A percentile compares a stretch with the other conserved stretches of the same genome.
Evolutionary conservation across 2,888 invertebrate species (phyloP).

Genomic region (Bunonema sp.): DNA sequence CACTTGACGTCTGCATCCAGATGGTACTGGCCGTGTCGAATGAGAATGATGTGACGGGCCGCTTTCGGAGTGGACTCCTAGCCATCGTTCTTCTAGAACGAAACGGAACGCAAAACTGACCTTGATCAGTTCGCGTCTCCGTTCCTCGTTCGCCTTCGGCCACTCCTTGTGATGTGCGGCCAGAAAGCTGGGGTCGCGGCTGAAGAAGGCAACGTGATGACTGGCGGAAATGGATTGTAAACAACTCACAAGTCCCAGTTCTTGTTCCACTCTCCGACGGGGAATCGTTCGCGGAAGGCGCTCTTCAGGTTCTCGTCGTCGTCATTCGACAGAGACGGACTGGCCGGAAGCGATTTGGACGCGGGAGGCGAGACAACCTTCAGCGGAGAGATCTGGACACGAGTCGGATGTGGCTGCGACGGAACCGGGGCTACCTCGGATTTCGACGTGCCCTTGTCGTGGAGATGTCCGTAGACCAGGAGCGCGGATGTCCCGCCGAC

Average conservation of each 20-base stretch:
- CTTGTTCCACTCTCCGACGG: constrained; percentile 30
- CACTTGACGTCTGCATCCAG: constrained; percentile 58
- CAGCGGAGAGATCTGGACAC: too few species aligned
- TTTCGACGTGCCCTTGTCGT: too few species aligned
- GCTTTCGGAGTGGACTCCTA: constrained; percentile 45
- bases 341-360: neutral
- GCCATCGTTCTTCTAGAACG: neutral
- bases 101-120: constrained; percentile 2
- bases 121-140: constrained; percentile 18
- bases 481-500: too few species aligned
- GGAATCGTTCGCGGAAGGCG: constrained; percentile 16
- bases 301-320: too few species aligned
- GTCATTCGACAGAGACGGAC: neutral
- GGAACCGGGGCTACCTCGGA: too few species aligned
- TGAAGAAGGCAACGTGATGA: constrained; percentile 8
- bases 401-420: too few species aligned
- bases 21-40: constrained; percentile 87
- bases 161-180: constrained; percentile 19
- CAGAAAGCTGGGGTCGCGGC: constrained; percentile 28
- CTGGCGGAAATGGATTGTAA: neutral
- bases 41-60: constrained; percentile 68
- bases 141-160: constrained; percentile 16
- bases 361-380: neutral
- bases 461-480: too few species aligned
- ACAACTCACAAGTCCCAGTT: constrained; percentile 30